Base-by-base conservation (phyloP, 2,113 vertebrate genomes). In the Chaenogobius annularis region DNA sequence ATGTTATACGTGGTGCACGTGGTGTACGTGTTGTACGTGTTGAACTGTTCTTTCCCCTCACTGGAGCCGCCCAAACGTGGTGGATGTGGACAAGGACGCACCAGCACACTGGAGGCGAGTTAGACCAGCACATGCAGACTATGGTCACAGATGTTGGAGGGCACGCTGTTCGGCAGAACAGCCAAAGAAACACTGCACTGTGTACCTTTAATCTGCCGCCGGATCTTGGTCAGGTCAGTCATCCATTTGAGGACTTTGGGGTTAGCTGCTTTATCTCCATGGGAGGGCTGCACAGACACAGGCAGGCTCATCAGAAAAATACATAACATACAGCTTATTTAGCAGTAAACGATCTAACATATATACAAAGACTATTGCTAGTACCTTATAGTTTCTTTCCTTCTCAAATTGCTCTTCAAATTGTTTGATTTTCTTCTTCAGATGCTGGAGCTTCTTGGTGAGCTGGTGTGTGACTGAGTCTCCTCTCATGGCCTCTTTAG, bases 331-430 rank as follows among this genome's bases (percentile, higher is more conserved):
- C 1, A 40, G 37, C 37, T 40, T 40, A 6, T 40, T 9, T 7
- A 40, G 6, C 6, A 40, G 37, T 9, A 6, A 40, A 40, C 3
- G 1, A 40, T 40, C 2, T 40, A 40, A 9, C 26, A 31, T 40
- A 40, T 7, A 59, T 54, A 7, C 17, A 10, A 54, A 54, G 19
- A 20, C 50, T 20, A 20, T 20, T 20, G 8, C 19, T 20, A 0
- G 12, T 79, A 97, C 96, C 92, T 96, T 98, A 68, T 94, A 95
- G 89, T 97, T 97, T 81, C 92, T 95, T 85, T 99, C 96, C 74
- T 95, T 98, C 90, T 99, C 96, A 92, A 98, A 98, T 61, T 99
- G 97, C 85, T 98, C 97, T 63, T 99, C 97, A 91, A 98, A 99
- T 85, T 97, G 96, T 68, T 95, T 97, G 72, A 99, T 98, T 91